phyloP scores from a whole-genome alignment of 2,113 vertebrate genomes.

The Jacana jacana region DNA sequence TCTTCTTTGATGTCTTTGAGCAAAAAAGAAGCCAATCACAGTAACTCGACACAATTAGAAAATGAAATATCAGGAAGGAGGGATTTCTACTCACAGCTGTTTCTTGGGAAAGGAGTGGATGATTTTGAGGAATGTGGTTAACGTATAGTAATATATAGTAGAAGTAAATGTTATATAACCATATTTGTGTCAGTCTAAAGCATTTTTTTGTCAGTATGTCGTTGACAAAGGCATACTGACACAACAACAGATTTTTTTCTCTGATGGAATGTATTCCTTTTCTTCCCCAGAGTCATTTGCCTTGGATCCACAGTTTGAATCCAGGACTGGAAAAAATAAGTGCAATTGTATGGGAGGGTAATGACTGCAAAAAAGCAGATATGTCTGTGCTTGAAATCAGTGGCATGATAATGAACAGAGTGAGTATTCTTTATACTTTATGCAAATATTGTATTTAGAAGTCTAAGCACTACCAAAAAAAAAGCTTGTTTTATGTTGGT shows the following conservation, averaged over 20 bases:
- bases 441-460: background rate
- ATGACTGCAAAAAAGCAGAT: constrained; percentile 98
- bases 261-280: background rate
- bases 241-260: background rate
- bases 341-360: constrained; percentile 98
- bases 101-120: background rate
- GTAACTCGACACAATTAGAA: background rate
- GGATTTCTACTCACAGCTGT: background rate
- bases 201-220: background rate
- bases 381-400: constrained; percentile 99
- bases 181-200: background rate
- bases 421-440: constrained; percentile 69
- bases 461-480: background rate
- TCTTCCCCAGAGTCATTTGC: constrained; percentile 86
- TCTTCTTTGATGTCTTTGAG: background rate
- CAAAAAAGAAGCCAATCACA: background rate
- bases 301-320: constrained; percentile 94
- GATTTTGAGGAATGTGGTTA: background rate
- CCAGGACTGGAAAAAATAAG: constrained; percentile 95
- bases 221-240: background rate
- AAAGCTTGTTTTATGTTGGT: background rate
- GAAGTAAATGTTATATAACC: background rate
- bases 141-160: background rate
- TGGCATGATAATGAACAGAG: constrained; percentile 98
- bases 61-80: background rate